These are phyloP conservation scores for Erannis defoliaria DNA, from an alignment of 2,888 invertebrate genomes.

Conservation along the genomic window DNA sequence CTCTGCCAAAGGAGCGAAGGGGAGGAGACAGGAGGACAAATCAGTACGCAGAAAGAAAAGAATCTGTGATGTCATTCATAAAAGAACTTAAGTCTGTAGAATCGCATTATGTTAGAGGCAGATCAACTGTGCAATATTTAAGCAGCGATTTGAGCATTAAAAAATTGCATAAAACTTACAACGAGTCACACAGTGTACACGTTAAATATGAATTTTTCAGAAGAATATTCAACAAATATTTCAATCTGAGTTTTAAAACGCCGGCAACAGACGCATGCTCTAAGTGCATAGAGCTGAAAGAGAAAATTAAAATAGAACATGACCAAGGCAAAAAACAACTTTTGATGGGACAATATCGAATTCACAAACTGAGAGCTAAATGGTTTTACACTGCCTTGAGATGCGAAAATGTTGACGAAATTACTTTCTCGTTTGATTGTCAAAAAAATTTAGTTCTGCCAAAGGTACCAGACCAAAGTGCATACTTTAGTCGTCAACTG, in stretches of 20 bases:
- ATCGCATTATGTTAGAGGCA: constrained; percentile 20
- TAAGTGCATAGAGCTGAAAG: neutral
- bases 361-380: neutral
- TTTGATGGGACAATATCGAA: neutral
- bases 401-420: neutral
- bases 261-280: neutral
- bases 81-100: constrained; percentile 14
- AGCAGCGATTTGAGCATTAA: constrained; percentile 6
- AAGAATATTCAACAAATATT: neutral
- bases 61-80: constrained; percentile 9
- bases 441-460: neutral
- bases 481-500: neutral
- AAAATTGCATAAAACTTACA: neutral
- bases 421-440: neutral
- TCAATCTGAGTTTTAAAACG: constrained; percentile 2
- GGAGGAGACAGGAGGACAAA: constrained; percentile 28
- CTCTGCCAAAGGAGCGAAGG: constrained; percentile 39
- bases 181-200: neutral
- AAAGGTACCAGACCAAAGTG: neutral
- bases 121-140: constrained; percentile 20
- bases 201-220: constrained; percentile 3
- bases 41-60: constrained; percentile 1
- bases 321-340: neutral
- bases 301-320: neutral
- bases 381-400: neutral